Conservation (phyloP, 2,797 vertebrate genomes). For the Sciaenops ocellatus region DNA sequence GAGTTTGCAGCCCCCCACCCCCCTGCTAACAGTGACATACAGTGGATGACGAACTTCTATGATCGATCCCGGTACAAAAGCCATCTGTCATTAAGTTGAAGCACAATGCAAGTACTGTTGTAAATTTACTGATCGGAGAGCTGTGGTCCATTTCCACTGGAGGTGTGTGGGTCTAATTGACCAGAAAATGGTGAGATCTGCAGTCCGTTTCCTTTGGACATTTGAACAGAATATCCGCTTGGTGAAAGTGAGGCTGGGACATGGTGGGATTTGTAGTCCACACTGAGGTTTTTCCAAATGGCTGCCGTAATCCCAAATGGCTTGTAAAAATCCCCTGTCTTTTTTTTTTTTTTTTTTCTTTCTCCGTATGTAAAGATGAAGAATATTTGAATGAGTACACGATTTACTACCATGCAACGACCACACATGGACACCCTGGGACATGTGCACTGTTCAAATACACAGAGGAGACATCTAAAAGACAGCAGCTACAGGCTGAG, state of each 20-base stretch:
- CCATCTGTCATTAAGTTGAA: conserved; percentile 7
- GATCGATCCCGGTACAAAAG: conserved; percentile 19
- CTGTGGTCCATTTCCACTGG: conserved; percentile 20
- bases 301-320: conserved; percentile 26
- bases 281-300: conserved; percentile 25
- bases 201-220: conserved; percentile 34
- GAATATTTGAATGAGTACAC: conserved; percentile 62
- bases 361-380: conserved; percentile 52
- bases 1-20: neutral
- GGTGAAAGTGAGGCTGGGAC: conserved; percentile 7
- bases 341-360: conserved; percentile 25
- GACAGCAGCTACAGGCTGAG: conserved; percentile 59
- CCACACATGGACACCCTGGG: conserved; percentile 69
- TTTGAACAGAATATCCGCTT: conserved; percentile 7
- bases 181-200: conserved; percentile 1
- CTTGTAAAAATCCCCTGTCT: conserved; percentile 19
- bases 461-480: conserved; percentile 70
- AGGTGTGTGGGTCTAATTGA: neutral
- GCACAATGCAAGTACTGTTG: conserved; percentile 14
- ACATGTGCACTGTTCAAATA: conserved; percentile 72
- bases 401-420: conserved; percentile 74
- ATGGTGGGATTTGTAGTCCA: conserved; percentile 23
- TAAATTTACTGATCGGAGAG: conserved; percentile 17
- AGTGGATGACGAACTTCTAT: conserved; percentile 12
- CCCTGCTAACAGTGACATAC: conserved; percentile 5